Evolutionary conservation across 2,113 vertebrate genomes (phyloP), one percentile per base, ranked within the genome.

Genomic region (Notarius quadriscutis): DNA sequence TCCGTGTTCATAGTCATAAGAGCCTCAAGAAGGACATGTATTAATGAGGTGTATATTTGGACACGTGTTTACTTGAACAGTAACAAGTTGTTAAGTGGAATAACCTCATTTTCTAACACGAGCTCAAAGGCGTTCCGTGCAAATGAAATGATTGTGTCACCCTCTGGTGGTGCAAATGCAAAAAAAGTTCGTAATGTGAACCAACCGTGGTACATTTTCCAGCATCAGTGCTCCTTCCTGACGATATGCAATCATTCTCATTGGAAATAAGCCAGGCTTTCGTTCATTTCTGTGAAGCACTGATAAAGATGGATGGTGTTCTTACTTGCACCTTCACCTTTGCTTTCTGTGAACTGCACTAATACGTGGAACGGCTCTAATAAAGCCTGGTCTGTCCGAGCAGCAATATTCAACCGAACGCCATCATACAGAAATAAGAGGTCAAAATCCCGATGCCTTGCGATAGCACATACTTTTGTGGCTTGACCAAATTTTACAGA

Each of bases 121-220:
- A 34, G 11, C 69, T 83, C 14, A 17, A 82, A 74, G 20, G 48
- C 55, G 14, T 86, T 82, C 11, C 27, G n/a, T 53, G 67, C 78
- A 88, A 80, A 51, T 41, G 58, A 62, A 22, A 18, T 55, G 71
- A 63, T 30, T 78, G 18, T 85, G 79, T 72, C 79, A 55, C 86
- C 89, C 89, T 41, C 86, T 87, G 77, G 83, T 86, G 88, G 69
- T 81, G 69, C 1, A 53, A 83, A 22, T 84, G 15, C 63, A 84
- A 84, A 81, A 79, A 57, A 18, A 81, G 50, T 17, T 58, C 48
- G 58, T 81, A 69, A 72, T 62, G 15, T 85, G 17, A 75, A 65
- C n/a, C 20, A 65, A 11, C 12, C 11, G 41, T 87, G 60, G 48
- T 79, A 78, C 22, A 80, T 78, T 67, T 34, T 80, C 14, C 15